phyloP scores from a whole-genome alignment of 2,797 vertebrate genomes.

The Novumbra hubbsi region DNA sequence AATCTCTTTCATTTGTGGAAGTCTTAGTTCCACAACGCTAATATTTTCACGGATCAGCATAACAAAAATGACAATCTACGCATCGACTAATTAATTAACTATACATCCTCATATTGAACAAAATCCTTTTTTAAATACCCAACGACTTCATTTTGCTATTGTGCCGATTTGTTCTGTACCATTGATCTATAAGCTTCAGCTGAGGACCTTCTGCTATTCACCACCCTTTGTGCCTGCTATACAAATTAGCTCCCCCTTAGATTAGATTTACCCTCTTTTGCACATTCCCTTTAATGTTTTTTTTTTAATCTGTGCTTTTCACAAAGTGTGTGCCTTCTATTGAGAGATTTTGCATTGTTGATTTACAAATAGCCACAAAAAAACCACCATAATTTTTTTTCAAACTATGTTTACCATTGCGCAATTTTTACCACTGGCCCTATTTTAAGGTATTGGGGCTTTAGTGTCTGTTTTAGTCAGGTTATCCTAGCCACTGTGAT shows the following conservation, averaged over 20 bases:
- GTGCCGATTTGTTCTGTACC: neutral
- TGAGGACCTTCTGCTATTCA: constrained; percentile 3
- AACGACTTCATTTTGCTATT: neutral
- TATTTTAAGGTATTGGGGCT: constrained; percentile 22
- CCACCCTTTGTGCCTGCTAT: constrained; percentile 30
- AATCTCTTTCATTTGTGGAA: neutral
- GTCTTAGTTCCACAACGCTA: neutral
- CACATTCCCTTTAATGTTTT: neutral
- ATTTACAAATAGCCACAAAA: neutral
- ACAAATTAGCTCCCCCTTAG: neutral
- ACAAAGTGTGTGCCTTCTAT: neutral
- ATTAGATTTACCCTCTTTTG: neutral
- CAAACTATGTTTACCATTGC: constrained; percentile 2
- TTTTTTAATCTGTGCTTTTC: neutral
- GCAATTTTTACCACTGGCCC: neutral
- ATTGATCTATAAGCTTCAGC: constrained; percentile 4
- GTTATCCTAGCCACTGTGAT: constrained; percentile 60
- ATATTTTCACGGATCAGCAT: neutral
- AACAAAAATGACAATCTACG: neutral
- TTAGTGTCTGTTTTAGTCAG: constrained; percentile 23
- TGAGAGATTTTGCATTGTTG: neutral
- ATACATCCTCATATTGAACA: neutral
- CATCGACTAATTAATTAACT: neutral
- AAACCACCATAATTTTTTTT: constrained; percentile 7
- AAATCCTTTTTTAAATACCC: neutral